Base-by-base conservation (phyloP, 2,113 vertebrate genomes). In the Lutjanus erythropterus region DNA sequence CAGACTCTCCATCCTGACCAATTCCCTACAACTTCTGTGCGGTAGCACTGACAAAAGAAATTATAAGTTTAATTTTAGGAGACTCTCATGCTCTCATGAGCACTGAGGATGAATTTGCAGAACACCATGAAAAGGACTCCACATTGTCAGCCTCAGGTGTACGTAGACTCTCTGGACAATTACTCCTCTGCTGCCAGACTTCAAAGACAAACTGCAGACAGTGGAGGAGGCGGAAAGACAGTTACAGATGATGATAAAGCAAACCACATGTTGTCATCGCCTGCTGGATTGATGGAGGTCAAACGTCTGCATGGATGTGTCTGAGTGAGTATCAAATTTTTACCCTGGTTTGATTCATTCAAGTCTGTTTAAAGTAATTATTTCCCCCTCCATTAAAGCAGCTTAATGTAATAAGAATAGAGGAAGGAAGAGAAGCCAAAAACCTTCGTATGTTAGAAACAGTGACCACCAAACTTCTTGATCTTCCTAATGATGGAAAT, bases 121-220 rank as follows among this genome's bases (percentile, higher is more conserved):
- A 61, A 8, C 21, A 25, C n/a, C 59, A 41, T 41, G 35, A 61
- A 25, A 41, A 41, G 10, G n/a, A 16, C 35, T 61, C 35, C 35
- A 39, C 58, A 3, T 15, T 23, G 3, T 66, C 19, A 35, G 27
- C 42, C 21, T 35, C 42, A 4, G 35, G 35, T 39, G 10, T 7
- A 15, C 8, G n/a, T 9, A 41, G 29, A 23, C 29, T 6, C 19
- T 23, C 21, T 15, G 27, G 9, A 61, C 33, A n/a, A 60, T 14
- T 47, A n/a, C 19, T 23, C 33, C 64, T 29, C 42, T 9, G 12
- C 42, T n/a, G 42, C 42, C n/a, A 42, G 9, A 47, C 44, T 49
- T 66, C 42, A 66, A 66, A 66, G 64, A 33, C 29, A 8, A 9
- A 35, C 29, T 23, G 64, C 64, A 67, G 64, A 23, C 18, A 27